Conservation (phyloP, 2,113 vertebrate genomes). For the Paracanthobrama guichenoti region DNA sequence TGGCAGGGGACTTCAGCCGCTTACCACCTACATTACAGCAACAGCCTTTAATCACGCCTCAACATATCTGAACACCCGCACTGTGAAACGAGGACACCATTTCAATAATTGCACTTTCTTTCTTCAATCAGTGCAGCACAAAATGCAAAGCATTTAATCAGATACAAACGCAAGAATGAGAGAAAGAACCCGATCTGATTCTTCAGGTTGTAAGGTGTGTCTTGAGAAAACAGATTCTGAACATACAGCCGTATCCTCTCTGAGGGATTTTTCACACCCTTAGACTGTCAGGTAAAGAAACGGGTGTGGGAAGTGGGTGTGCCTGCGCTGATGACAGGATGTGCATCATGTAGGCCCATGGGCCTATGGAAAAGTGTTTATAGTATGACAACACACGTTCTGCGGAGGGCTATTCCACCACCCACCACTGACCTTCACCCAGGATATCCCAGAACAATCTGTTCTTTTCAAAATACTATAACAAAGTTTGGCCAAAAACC, state of each 20-base stretch:
- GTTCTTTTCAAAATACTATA: not conserved
- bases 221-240: not conserved
- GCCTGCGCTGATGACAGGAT: conserved; percentile 13
- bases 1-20: not conserved
- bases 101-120: not conserved
- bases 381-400: not conserved
- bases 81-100: not conserved
- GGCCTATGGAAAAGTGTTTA: conserved; percentile 6
- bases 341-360: not conserved
- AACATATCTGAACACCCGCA: conserved; percentile 18
- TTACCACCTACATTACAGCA: not conserved
- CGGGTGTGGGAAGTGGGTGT: conserved; percentile 19
- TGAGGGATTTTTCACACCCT: conserved; percentile 12
- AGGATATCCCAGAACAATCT: not conserved
- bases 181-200: not conserved
- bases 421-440: conserved; percentile 23
- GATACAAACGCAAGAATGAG: not conserved
- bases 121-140: not conserved
- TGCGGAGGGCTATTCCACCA: conserved; percentile 3
- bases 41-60: conserved; percentile 4
- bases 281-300: not conserved
- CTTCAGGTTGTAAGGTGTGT: not conserved
- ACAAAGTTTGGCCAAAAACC: conserved; percentile 8
- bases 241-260: not conserved
- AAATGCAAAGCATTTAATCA: conserved; percentile 1